A percentile compares a stretch with the other conserved stretches of the same genome.
Evolutionary conservation across 2,888 invertebrate genomes (phyloP).

Genomic region (Xestia c-nigrum): DNA sequence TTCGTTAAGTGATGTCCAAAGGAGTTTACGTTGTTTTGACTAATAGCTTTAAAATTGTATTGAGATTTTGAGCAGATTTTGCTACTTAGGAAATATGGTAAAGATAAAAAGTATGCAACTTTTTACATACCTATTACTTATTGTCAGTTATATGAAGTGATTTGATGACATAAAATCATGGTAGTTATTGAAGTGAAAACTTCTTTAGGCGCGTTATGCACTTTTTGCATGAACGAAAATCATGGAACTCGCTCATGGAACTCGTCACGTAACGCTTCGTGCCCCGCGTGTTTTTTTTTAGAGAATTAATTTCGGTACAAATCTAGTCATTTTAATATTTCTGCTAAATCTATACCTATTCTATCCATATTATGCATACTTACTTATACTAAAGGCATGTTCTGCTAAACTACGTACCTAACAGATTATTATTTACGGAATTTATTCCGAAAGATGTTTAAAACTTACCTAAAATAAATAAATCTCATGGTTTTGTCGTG

Average conservation of each 20-base stretch:
- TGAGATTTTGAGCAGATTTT: background rate
- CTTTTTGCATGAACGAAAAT: no score
- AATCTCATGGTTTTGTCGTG: background rate
- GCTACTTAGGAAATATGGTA: background rate
- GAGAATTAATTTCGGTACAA: background rate
- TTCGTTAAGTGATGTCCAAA: constrained; percentile 69
- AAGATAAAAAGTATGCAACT: background rate
- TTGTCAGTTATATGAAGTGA: background rate
- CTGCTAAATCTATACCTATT: background rate
- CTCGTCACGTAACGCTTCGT: no score
- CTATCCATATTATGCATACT: background rate
- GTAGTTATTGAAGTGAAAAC: background rate
- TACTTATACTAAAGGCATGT: background rate
- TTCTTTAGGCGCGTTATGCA: no score
- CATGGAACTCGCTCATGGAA: no score
- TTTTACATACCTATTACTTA: background rate
- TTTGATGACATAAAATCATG: background rate
- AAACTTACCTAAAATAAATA: background rate
- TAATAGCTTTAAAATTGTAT: constrained; percentile 19
- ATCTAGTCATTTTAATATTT: background rate
- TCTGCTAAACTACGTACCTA: background rate
- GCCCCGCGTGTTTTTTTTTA: background rate
- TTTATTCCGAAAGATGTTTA: background rate
- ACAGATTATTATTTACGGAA: background rate
- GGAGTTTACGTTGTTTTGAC: constrained; percentile 44